Evolutionary conservation across 2,113 vertebrate genomes (phyloP).

Genomic region (Entelurus aequoreus): DNA sequence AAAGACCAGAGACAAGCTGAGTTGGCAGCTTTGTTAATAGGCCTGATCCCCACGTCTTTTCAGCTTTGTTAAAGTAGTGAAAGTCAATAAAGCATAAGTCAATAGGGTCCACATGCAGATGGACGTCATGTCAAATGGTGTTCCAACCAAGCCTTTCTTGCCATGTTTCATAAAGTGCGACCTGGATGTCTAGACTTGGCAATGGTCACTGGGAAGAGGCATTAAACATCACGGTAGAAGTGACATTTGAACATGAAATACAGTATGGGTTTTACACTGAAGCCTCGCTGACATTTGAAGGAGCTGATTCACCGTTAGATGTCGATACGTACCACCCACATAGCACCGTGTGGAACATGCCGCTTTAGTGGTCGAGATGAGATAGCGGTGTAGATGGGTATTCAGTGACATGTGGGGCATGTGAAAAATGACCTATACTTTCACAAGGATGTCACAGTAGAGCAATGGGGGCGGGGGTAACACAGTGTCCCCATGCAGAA

Average conservation of each 20-base stretch:
- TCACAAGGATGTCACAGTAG: conserved; percentile 41
- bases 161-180: conserved; percentile 36
- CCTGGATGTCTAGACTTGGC: conserved; percentile 39
- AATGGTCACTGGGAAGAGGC: conserved; percentile 34
- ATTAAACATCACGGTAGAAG: conserved; percentile 34
- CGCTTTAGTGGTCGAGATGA: conserved; percentile 51
- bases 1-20: conserved; percentile 64
- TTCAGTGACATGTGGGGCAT: conserved; percentile 50
- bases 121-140: conserved; percentile 39
- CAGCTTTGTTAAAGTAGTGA: conserved; percentile 53
- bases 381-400: conserved; percentile 50
- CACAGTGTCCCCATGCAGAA: conserved; percentile 18
- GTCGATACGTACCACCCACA: conserved; percentile 58
- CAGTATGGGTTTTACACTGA: conserved; percentile 45
- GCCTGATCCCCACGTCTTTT: conserved; percentile 54
- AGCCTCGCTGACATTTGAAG: conserved; percentile 65
- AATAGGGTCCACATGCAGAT: conserved; percentile 59
- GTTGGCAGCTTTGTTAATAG: conserved; percentile 67
- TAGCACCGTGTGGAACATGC: conserved; percentile 48
- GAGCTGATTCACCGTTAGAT: conserved; percentile 62
- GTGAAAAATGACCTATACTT: conserved; percentile 57
- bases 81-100: conserved; percentile 63
- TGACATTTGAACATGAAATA: conserved; percentile 67
- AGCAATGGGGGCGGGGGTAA: conserved; percentile 19
- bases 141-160: conserved; percentile 38